Evolutionary conservation across 2,113 vertebrate genomes (phyloP).

Genomic region (Vulpes lagopus): DNA sequence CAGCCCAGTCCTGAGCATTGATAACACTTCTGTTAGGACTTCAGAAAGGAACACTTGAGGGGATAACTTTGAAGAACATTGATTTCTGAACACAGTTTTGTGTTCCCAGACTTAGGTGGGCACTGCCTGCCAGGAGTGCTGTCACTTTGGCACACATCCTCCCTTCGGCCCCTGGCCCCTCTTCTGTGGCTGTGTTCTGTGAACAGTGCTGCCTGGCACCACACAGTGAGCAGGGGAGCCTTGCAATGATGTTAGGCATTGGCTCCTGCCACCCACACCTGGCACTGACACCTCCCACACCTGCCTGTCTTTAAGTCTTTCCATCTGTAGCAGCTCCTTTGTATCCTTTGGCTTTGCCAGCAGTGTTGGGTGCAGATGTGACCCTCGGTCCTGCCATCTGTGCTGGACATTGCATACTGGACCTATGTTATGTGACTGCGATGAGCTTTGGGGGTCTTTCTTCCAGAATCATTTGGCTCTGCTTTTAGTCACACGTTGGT

Average conservation of each 20-base stretch:
- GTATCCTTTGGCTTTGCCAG: slow-evolving; percentile 48
- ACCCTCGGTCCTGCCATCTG: slow-evolving; percentile 19
- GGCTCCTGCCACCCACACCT: slow-evolving; percentile 36
- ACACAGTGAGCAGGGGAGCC: neutral
- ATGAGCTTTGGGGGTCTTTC: neutral
- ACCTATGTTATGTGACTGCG: neutral
- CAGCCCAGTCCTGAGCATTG: slow-evolving; percentile 47
- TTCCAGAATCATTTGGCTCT: slow-evolving; percentile 1
- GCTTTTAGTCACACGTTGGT: neutral
- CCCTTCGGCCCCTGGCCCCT: neutral
- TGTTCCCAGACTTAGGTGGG: neutral
- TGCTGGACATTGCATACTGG: slow-evolving; percentile 2
- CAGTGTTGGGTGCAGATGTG: slow-evolving; percentile 30
- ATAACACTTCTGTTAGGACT: slow-evolving; percentile 57
- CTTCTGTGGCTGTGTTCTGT: neutral
- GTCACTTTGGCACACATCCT: neutral
- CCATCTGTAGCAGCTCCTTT: slow-evolving; percentile 56
- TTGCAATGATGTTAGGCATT: neutral
- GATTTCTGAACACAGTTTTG: neutral
- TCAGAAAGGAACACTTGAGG: slow-evolving; percentile 39
- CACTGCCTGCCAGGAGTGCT: neutral
- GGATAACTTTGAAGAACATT: neutral
- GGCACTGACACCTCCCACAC: slow-evolving; percentile 45
- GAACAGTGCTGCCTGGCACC: slow-evolving; percentile 10
- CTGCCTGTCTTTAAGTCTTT: slow-evolving; percentile 30